Percentiles rank a stretch among this genome's conserved stretches.
Conservation (phyloP, 2,888 invertebrate genomes). For the Hydropsyche betteni region DNA sequence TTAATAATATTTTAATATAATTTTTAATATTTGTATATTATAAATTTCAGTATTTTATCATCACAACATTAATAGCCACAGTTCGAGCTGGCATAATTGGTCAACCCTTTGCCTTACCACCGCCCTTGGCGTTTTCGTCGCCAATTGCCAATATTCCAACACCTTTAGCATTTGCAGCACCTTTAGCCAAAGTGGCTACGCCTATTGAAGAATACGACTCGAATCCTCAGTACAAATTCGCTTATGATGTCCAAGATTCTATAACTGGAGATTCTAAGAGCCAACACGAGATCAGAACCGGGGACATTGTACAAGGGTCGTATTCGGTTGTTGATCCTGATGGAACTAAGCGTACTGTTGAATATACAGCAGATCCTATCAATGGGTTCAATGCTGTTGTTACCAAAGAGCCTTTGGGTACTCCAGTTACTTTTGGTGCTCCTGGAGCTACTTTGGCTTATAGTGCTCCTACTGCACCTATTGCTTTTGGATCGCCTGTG, state of each 20-base stretch:
- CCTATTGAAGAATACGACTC: constrained; percentile 23
- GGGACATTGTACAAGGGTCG: constrained; percentile 56
- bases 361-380: constrained; percentile 56
- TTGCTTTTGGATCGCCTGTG: neutral
- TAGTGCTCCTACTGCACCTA: neutral
- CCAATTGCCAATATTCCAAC: too few relatives aligned
- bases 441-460: constrained; percentile 46
- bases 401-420: neutral
- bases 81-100: constrained; percentile 53
- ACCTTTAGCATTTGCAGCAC: too few relatives aligned
- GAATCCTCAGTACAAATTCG: constrained; percentile 56
- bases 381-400: constrained; percentile 60
- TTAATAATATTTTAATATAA: neutral
- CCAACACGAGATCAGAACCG: constrained; percentile 55
- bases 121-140: too few relatives aligned
- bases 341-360: constrained; percentile 56
- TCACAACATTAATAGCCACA: constrained; percentile 53
- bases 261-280: constrained; percentile 57
- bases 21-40: neutral
- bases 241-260: constrained; percentile 57
- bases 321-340: constrained; percentile 56
- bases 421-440: constrained; percentile 43
- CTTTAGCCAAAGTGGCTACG: constrained; percentile 43
- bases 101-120: constrained; percentile 35
- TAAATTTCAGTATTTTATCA: constrained; percentile 33